Evolutionary conservation across 2,888 invertebrate species (phyloP), one percentile per base, ranked within the genome.

Genomic region (Chalcosyrphus nemorum): DNA sequence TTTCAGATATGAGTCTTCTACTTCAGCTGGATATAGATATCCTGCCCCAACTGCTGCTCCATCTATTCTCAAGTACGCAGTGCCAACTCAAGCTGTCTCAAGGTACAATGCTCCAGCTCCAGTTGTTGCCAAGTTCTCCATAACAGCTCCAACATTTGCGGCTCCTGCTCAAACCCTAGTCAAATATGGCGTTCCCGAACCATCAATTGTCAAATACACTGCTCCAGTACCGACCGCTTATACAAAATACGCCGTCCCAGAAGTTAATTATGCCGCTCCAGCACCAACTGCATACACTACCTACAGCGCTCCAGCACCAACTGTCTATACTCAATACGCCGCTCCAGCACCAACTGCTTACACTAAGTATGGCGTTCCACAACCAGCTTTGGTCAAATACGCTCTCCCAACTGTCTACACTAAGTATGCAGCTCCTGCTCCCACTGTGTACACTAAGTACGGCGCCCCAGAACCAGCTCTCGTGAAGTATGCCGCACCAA

Each of bases 221-320:
- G 86, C 86, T 68, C 84, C 86, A 47, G 81, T 86, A 54, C 72
- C 45, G 29, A 59, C 72, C 0, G 21, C 29, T 19, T 57, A 65
- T n/a, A 56, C 56, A 0, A 47, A 50, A 11, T 81, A 70, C 17
- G 41, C 56, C 0, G 65, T 52, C n/a, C 41, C 76, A 7, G 65
- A 54, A 9, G 87, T 88, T 21, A 54, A 74, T 6, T 90, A 91
- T 86, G 88, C 88, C 11, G 87, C 89, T 27, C 89, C 90, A 24
- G 41, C 11, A 19, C 56, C 56, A 11, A 27, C 56, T 2, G 43
- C 32, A 4, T 50, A 63, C n/a, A 78, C 56, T 0, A 66, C 41
- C 7, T 70, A 63, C n/a, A 27, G 24, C 6, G 54, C 54, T 45
- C 68, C 74, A 27, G 74, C 59, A 4, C 65, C 65, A 41, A 6